Conservation (phyloP, 2,888 invertebrate species). For the Heliconius aoede region DNA sequence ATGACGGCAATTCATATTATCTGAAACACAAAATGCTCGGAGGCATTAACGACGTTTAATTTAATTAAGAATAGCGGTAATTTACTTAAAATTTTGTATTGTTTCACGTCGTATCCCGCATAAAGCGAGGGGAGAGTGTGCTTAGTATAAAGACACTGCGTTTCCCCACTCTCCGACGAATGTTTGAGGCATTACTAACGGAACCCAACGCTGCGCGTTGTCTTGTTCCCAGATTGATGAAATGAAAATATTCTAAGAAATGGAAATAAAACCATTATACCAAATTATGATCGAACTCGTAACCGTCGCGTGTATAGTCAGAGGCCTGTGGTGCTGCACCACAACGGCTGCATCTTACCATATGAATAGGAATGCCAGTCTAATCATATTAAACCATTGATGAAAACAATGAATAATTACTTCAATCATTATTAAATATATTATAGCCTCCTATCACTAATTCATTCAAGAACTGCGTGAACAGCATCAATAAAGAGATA, state of each 20-base stretch:
- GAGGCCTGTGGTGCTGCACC: too few relatives aligned
- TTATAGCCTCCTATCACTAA: background rate
- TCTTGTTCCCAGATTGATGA: background rate
- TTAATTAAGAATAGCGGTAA: background rate
- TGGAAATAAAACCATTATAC: too few relatives aligned
- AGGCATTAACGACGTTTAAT: background rate
- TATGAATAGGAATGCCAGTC: background rate
- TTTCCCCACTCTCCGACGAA: too few relatives aligned
- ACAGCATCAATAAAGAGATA: slow-evolving; percentile 28
- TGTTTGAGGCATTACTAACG: too few relatives aligned
- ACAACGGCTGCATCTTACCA: background rate
- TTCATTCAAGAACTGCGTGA: slow-evolving; percentile 21
- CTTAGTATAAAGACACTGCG: too few relatives aligned
- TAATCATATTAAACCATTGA: background rate
- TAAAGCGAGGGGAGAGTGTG: too few relatives aligned
- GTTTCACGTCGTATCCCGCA: too few relatives aligned
- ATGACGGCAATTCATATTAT: background rate
- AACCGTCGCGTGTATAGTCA: background rate
- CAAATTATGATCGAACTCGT: background rate
- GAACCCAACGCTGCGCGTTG: too few relatives aligned
- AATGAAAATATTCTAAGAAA: background rate
- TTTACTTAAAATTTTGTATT: too few relatives aligned
- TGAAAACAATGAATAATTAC: slow-evolving; percentile 8
- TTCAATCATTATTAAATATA: slow-evolving; percentile 1
- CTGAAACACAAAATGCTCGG: background rate